phyloP scores from a whole-genome alignment of 92 coral and sea anemone species.

The Umimayanthus chanpuru region DNA sequence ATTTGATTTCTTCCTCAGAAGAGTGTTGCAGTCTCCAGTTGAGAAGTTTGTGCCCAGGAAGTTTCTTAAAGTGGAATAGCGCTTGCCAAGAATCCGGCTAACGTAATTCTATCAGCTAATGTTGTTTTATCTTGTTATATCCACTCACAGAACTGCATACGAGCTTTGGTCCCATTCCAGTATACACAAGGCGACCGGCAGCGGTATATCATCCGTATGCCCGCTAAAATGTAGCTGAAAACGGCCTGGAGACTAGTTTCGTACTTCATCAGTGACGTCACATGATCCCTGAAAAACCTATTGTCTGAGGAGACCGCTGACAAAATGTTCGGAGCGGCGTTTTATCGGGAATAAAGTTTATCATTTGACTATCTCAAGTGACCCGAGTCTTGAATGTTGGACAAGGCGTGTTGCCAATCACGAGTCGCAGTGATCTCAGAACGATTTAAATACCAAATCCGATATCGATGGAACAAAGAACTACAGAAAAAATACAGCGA shows the following conservation, averaged over 20 bases:
- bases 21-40: background rate
- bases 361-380: background rate
- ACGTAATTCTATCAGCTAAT: background rate
- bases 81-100: background rate
- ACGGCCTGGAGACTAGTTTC: background rate
- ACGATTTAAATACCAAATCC: background rate
- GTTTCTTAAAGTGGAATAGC: too few relatives aligned
- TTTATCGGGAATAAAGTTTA: background rate
- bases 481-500: background rate
- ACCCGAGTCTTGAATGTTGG: background rate
- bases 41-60: too few relatives aligned
- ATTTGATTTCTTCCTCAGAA: background rate
- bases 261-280: constrained; percentile 17
- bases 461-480: background rate
- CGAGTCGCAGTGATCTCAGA: background rate
- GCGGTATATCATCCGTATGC: constrained; percentile 87
- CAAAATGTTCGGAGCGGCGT: constrained; percentile 3
- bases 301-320: background rate
- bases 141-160: constrained; percentile 34
- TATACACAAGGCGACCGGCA: constrained; percentile 46
- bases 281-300: background rate
- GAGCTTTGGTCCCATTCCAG: constrained; percentile 48
- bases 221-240: constrained; percentile 62
- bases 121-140: background rate
- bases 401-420: background rate